Base-by-base conservation (phyloP, 1,140 invertebrate species). In the Daktulosphaira vitifoliae region DNA sequence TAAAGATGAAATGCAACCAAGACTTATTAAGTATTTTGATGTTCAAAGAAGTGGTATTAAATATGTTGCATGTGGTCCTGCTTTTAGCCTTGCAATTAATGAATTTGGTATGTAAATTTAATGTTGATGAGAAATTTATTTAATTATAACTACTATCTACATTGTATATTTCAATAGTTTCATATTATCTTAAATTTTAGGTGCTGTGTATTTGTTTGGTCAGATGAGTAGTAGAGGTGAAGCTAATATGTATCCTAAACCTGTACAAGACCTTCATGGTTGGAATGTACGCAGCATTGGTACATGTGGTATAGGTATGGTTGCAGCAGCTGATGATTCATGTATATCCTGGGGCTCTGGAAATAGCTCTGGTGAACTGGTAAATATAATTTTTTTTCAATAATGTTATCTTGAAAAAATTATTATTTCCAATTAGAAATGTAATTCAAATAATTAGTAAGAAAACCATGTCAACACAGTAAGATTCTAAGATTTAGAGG, bases 171-270 rank as follows among this genome's bases (percentile, higher is more conserved):
- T n/a, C n/a, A n/a, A n/a, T n/a, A n/a, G n/a, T n/a, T n/a, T n/a
- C n/a, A n/a, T n/a, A n/a, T n/a, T n/a, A n/a, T n/a, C n/a, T n/a
- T n/a, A n/a, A n/a, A 42, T 54, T 67, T 65, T 70, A 81, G 80
- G 81, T 53, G 77, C 77, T 13, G 76, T 92, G 3, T 89, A 86
- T 73, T 80, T 96, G 71, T 95, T 93, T 78, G 92, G 92, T 1
- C 89, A 92, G 74, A 90, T 88, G 0, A 95, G 94, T 74, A 83
- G 89, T 26, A 88, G 89, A 2, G 92, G 92, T 0, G 92, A 96
- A 73, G 92, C 92, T 1, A 92, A 92, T 69, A 96, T 96, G 92
- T 96, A 96, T 74, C 92, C 92, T 0, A 96, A 96, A 75, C 89
- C 91, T 5, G 86, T 96, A 2, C 89, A 90, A 70, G 92, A 96